These are phyloP conservation scores for Brienomyrus longianalis DNA, from an alignment of 2,113 vertebrate genomes.

Conservation along the genomic window DNA sequence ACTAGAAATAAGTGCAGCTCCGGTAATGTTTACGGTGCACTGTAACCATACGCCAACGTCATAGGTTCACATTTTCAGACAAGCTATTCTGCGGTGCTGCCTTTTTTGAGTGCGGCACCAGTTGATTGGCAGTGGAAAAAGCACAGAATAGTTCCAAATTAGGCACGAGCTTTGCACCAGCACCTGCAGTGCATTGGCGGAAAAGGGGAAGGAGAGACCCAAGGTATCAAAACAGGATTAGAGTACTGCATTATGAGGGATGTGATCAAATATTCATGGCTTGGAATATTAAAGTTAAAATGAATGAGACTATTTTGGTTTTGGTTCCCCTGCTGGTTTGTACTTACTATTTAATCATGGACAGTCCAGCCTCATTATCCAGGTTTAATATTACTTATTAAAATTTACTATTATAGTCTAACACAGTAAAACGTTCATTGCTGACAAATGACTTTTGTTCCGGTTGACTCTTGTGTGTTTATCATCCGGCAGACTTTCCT, in stretches of 20 bases:
- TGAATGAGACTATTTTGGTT: not conserved
- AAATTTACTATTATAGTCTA: not conserved
- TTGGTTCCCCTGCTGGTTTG: not conserved
- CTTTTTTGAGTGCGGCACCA: no score
- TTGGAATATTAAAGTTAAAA: not conserved
- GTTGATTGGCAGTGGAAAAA: no score
- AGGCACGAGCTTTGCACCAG: not conserved
- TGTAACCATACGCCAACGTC: not conserved
- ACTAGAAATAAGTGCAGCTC: not conserved
- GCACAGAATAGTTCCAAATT: not conserved
- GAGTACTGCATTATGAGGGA: not conserved
- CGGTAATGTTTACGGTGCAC: not conserved
- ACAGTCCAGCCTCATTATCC: not conserved
- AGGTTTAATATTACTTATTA: not conserved
- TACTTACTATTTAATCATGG: not conserved
- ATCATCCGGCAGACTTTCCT: not conserved
- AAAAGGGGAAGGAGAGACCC: not conserved
- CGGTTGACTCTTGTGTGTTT: not conserved
- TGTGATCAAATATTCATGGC: not conserved
- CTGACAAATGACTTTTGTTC: not conserved
- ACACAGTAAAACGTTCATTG: not conserved
- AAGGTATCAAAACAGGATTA: not conserved
- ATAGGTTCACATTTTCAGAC: not conserved
- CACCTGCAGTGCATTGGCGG: not conserved
- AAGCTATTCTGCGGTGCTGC: not conserved